Percentiles rank a stretch among this genome's conserved stretches.
These are phyloP conservation scores for Clanis bilineata DNA, from an alignment of 2,888 invertebrate genomes.

Conservation along the genomic window DNA sequence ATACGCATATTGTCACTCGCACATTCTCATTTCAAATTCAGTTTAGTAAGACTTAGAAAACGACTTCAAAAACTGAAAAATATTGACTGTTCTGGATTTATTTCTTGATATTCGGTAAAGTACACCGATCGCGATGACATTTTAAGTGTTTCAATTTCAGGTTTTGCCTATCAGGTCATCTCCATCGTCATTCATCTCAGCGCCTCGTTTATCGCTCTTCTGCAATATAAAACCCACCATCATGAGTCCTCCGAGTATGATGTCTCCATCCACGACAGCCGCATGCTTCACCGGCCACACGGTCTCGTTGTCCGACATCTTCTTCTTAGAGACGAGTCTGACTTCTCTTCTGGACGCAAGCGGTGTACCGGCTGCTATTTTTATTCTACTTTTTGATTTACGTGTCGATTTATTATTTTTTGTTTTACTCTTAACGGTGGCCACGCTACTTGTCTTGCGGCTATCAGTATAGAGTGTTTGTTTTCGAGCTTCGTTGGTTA, in stretches of 20 bases:
- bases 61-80: no score
- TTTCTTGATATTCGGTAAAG: no score
- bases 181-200: no score
- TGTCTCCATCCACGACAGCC: conserved; percentile 91
- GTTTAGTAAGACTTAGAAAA: no score
- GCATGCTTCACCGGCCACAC: conserved; percentile 90
- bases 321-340: conserved; percentile 38
- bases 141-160: no score
- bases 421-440: not conserved
- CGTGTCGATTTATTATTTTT: conserved; percentile 15
- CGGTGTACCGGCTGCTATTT: conserved; percentile 5
- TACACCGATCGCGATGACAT: no score
- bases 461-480: conserved; percentile 18
- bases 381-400: conserved; percentile 32
- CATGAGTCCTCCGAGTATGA: conserved; percentile 93
- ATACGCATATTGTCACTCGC: not conserved
- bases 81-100: no score
- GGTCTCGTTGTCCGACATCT: conserved; percentile 43
- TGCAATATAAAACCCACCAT: conserved; percentile 81
- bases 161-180: no score
- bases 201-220: not conserved
- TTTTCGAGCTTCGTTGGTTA: conserved; percentile 19
- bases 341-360: conserved; percentile 26
- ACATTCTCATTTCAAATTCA: no score
- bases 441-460: not conserved